Conservation (phyloP, 2,888 invertebrate genomes). For the Drosophila pegasa region DNA sequence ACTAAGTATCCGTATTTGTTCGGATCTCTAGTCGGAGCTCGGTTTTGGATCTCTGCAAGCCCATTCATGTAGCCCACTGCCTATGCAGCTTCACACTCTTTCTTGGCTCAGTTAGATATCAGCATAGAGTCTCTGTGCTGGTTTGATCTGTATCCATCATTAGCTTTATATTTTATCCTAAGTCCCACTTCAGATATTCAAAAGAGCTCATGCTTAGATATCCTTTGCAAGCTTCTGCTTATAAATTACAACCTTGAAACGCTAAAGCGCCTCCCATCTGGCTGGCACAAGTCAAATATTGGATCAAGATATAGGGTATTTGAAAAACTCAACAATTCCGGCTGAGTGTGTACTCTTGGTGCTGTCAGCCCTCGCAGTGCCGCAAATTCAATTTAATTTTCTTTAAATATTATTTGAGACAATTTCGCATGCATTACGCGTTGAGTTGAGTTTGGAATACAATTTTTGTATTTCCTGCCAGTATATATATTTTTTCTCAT, state of each 20-base stretch:
- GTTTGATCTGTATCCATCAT: not conserved
- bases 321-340: not conserved
- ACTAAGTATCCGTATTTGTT: not conserved
- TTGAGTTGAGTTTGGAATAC: constrained; percentile 54
- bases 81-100: too few relatives aligned
- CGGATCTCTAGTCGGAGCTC: not conserved
- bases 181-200: too few relatives aligned
- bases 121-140: not conserved
- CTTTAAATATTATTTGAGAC: constrained; percentile 82
- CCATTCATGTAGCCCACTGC: not conserved
- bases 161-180: not conserved
- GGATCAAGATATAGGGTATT: constrained; percentile 9
- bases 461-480: constrained; percentile 65
- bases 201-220: too few relatives aligned
- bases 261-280: too few relatives aligned
- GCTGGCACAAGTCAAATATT: not conserved
- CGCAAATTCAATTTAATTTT: constrained; percentile 80
- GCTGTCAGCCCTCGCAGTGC: constrained; percentile 32
- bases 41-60: too few relatives aligned
- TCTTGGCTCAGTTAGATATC: too few relatives aligned
- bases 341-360: constrained; percentile 4
- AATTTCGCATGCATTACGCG: constrained; percentile 76
- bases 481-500: constrained; percentile 74
- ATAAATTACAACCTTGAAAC: too few relatives aligned
- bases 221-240: too few relatives aligned